Evolutionary conservation across 2,113 vertebrate species (phyloP).

Genomic region (Clarias gariepinus): DNA sequence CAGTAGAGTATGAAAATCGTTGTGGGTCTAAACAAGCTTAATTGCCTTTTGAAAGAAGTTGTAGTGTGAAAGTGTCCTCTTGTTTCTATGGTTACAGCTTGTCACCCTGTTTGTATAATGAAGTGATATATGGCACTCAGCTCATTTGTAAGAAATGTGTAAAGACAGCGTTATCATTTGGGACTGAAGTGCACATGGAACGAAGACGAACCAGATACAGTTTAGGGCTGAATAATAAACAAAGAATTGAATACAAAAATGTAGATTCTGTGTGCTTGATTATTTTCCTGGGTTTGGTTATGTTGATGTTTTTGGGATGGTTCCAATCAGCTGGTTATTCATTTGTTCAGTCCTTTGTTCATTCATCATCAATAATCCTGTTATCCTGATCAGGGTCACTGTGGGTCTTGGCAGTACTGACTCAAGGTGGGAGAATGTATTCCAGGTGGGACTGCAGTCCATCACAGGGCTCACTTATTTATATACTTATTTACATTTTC

Average conservation of each 20-base stretch:
- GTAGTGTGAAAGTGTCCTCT: conserved; percentile 57
- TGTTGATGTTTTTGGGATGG: background rate
- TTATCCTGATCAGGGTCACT: background rate
- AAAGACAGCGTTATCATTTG: background rate
- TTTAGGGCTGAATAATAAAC: background rate
- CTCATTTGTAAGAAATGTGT: background rate
- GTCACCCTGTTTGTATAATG: background rate
- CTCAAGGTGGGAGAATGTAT: background rate
- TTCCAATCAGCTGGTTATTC: background rate
- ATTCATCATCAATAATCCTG: background rate
- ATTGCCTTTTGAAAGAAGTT: conserved; percentile 58
- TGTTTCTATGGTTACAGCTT: conserved; percentile 18
- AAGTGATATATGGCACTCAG: background rate
- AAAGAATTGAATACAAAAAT: background rate
- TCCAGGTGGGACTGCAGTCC: background rate
- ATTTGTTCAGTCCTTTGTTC: background rate
- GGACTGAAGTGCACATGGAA: background rate
- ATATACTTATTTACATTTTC: background rate
- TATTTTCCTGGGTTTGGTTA: background rate
- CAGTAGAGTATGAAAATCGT: background rate
- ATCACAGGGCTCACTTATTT: background rate
- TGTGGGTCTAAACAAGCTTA: conserved; percentile 51
- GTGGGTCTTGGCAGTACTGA: background rate
- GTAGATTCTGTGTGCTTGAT: background rate
- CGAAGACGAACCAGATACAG: background rate